These are phyloP conservation scores for Unio pictorum DNA, from an alignment of 2,888 invertebrate species.

Conservation along the genomic window DNA sequence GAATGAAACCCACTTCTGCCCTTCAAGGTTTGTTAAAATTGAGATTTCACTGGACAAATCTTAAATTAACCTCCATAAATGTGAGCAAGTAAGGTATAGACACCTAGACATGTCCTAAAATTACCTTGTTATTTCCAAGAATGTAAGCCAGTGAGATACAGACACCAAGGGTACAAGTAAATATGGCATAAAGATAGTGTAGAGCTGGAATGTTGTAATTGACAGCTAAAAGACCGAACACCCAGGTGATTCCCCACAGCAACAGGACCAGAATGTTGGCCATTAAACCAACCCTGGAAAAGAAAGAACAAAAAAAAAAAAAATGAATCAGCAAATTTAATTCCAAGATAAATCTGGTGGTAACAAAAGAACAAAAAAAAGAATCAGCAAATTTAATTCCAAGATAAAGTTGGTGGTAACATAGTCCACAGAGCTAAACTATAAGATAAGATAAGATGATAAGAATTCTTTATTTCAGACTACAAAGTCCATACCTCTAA, in stretches of 20 bases:
- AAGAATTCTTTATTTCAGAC: no score
- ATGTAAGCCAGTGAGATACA: slow-evolving; percentile 90
- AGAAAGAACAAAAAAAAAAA: slow-evolving; percentile 10
- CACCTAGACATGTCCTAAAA: background rate
- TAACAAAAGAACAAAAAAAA: slow-evolving; percentile 6
- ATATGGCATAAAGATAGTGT: slow-evolving; percentile 83
- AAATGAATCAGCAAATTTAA: background rate
- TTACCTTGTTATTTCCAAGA: slow-evolving; percentile 87
- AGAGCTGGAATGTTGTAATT: slow-evolving; percentile 82
- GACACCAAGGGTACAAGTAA: slow-evolving; percentile 84
- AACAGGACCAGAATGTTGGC: slow-evolving; percentile 87
- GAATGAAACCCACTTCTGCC: no score
- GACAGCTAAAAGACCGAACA: slow-evolving; percentile 84
- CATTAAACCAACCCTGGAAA: slow-evolving; percentile 84
- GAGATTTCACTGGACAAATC: background rate
- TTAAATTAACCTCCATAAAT: background rate
- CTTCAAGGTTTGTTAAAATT: slow-evolving; percentile 1
- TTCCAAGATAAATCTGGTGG: no score
- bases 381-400: background rate
- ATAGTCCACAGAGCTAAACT: no score
- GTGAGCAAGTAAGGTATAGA: no score
- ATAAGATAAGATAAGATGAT: no score
- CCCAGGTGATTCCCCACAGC: slow-evolving; percentile 88
- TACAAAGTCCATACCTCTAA: no score
- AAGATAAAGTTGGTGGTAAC: no score